These are phyloP conservation scores for Chionis minor DNA, from an alignment of 2,113 vertebrate genomes.

Conservation along the genomic window DNA sequence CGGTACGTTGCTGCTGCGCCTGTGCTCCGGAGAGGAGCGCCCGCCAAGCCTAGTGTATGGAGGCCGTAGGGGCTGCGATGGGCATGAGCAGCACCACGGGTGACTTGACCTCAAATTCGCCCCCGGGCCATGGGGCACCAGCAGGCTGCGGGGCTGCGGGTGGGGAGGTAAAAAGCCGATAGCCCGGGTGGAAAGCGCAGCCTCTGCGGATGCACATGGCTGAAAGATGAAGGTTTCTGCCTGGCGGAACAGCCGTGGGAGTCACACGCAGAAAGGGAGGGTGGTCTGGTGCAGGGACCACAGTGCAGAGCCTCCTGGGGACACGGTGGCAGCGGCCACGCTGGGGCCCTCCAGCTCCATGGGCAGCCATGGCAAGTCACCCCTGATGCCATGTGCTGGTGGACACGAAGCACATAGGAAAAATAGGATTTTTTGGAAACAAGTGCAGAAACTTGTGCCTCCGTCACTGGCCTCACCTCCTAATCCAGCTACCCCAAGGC, in stretches of 20 bases:
- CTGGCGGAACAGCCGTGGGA: not conserved
- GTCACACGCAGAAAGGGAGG: not conserved
- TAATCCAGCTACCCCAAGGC: not conserved
- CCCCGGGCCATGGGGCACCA: not conserved
- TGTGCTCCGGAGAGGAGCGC: not conserved
- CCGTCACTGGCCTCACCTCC: not conserved
- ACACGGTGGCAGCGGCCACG: not conserved
- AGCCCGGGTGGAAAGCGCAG: not conserved
- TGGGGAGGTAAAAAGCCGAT: not conserved
- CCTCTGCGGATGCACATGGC: not conserved
- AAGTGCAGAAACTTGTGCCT: not conserved
- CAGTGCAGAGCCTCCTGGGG: not conserved
- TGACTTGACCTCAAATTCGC: not conserved
- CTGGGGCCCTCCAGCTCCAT: not conserved
- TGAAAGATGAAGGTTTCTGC: not conserved
- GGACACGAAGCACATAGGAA: not conserved
- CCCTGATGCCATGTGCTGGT: not conserved
- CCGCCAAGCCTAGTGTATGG: rapidly evolving
- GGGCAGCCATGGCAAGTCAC: not conserved
- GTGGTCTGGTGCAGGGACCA: not conserved
- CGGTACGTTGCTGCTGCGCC: not conserved
- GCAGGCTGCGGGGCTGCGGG: not conserved
- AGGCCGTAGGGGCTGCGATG: not conserved
- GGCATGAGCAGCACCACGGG: rapidly evolving
- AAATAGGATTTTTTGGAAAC: not conserved